Evolutionary conservation across 2,113 vertebrate genomes (phyloP).

Genomic region (Prolemur simus): DNA sequence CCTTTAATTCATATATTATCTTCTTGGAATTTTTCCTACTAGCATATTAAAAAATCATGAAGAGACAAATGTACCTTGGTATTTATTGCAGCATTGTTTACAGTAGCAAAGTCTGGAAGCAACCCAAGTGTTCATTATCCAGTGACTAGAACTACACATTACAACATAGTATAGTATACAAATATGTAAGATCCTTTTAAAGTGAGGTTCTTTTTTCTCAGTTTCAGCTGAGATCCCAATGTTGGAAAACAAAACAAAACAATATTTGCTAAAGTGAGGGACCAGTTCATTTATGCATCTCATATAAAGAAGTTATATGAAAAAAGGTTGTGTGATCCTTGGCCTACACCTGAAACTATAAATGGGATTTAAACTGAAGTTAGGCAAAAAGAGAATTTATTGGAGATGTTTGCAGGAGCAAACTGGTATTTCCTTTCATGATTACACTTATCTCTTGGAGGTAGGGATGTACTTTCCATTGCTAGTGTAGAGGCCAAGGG

Average conservation of each 20-base stretch:
- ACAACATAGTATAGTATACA: background rate
- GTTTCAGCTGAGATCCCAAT: background rate
- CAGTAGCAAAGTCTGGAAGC: background rate
- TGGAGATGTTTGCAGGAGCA: background rate
- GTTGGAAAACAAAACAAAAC: background rate
- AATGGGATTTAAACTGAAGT: background rate
- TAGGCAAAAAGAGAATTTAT: constrained; percentile 18
- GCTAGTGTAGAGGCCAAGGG: too few relatives aligned
- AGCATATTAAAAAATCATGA: background rate
- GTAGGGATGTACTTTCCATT: too few relatives aligned
- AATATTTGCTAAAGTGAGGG: background rate
- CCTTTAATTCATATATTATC: background rate
- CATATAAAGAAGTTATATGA: background rate
- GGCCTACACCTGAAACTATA: background rate
- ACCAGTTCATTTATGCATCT: background rate
- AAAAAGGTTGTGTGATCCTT: background rate
- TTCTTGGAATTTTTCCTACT: background rate
- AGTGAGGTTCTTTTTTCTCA: background rate
- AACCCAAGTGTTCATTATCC: background rate
- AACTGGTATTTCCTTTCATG: background rate
- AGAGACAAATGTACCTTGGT: background rate
- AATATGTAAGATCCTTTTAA: background rate
- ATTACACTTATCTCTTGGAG: background rate
- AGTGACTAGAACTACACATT: background rate
- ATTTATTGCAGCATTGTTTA: background rate